These are phyloP conservation scores for Halocynthia roretzi DNA, from an alignment of 23 tunicate species.

Conservation along the genomic window DNA sequence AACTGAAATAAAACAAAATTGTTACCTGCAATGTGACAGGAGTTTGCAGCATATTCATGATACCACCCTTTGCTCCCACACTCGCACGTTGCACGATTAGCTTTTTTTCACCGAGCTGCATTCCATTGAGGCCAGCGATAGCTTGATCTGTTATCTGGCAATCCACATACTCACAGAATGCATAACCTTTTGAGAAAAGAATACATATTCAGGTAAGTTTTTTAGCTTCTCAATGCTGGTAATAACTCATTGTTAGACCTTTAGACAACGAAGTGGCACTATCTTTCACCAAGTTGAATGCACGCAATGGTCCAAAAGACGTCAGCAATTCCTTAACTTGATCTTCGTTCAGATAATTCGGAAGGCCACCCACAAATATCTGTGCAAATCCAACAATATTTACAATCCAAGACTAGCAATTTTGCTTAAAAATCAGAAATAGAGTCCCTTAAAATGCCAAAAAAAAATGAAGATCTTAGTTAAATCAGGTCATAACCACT, in stretches of 20 bases:
- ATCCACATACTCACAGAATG: conserved; percentile 93
- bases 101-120: conserved; percentile 96
- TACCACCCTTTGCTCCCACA: conserved; percentile 79
- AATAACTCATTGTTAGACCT: conserved; percentile 21
- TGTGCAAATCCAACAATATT: not conserved
- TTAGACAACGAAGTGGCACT: conserved; percentile 78
- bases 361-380: conserved; percentile 84
- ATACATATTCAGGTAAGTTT: not conserved
- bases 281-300: conserved; percentile 96
- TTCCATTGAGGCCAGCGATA: conserved; percentile 93
- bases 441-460: not conserved
- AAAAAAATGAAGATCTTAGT: too few relatives aligned
- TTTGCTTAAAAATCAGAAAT: not conserved
- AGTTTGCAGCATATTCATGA: conserved; percentile 48
- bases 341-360: conserved; percentile 82
- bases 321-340: conserved; percentile 94
- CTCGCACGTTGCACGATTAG: conserved; percentile 83
- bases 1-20: not conserved
- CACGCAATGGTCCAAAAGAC: conserved; percentile 86
- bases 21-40: conserved; percentile 85
- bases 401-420: not conserved
- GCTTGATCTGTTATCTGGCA: conserved; percentile 74
- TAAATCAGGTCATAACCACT: too few relatives aligned
- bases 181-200: conserved; percentile 34
- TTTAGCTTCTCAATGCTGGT: not conserved